Evolutionary conservation across 2,113 vertebrate genomes (phyloP).

Genomic region (Protomyctophum bolini): DNA sequence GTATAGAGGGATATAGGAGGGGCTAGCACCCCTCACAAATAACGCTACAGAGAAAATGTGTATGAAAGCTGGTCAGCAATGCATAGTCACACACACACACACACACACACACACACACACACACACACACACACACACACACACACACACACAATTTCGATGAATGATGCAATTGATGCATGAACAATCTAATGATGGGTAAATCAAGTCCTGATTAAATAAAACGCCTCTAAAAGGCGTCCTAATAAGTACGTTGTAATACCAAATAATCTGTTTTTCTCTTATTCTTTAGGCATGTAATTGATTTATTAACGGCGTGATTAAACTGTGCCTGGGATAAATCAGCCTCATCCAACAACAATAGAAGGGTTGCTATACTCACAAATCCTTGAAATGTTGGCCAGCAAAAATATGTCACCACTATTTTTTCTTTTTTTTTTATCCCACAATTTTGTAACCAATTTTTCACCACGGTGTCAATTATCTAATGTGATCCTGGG

Average conservation of each 20-base stretch:
- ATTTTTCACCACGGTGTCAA: too few relatives aligned
- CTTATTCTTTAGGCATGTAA: slow-evolving; percentile 53
- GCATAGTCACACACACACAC: slow-evolving; percentile 1
- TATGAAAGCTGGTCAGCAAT: too few relatives aligned
- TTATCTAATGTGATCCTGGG: too few relatives aligned
- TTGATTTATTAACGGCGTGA: slow-evolving; percentile 67
- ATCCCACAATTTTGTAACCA: too few relatives aligned
- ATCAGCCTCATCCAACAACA: slow-evolving; percentile 47
- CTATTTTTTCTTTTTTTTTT: too few relatives aligned
- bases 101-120: slow-evolving; percentile 1
- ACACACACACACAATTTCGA: slow-evolving; percentile 31
- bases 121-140: slow-evolving; percentile 3
- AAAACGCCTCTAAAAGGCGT: slow-evolving; percentile 42
- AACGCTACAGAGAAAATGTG: too few relatives aligned
- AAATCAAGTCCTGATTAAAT: slow-evolving; percentile 44
- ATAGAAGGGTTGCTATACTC: slow-evolving; percentile 36
- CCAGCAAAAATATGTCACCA: slow-evolving; percentile 48
- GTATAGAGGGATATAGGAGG: too few relatives aligned
- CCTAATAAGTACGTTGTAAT: slow-evolving; percentile 40
- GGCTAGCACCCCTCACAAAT: background rate
- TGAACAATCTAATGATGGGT: slow-evolving; percentile 49
- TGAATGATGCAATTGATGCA: slow-evolving; percentile 27
- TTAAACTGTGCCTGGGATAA: slow-evolving; percentile 49
- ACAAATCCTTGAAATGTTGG: slow-evolving; percentile 52
- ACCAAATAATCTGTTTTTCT: slow-evolving; percentile 44